A percentile compares a stretch with the other conserved stretches of the same genome.
phyloP scores from a whole-genome alignment of 1,140 invertebrate species.

The Colletes gigas region DNA sequence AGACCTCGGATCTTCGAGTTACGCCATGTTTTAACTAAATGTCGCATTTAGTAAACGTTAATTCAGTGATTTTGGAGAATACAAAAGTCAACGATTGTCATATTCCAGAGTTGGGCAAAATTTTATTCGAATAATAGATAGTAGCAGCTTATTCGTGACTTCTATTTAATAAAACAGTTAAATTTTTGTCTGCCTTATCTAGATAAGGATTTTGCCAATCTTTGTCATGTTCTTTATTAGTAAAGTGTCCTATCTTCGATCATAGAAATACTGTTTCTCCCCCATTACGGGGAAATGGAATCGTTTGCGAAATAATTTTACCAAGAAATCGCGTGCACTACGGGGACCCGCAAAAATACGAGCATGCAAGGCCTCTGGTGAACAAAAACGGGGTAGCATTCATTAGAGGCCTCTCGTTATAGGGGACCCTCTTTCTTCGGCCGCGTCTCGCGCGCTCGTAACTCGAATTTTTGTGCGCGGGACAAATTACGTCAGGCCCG shows the following conservation, averaged over 20 bases:
- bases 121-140: no score
- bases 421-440: conserved; percentile 23
- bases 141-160: no score
- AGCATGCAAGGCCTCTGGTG: neutral
- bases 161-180: no score
- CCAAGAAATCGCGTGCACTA: conserved; percentile 8
- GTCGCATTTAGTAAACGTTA: no score
- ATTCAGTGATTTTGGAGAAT: no score
- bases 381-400: conserved; percentile 55
- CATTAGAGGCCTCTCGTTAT: conserved; percentile 59
- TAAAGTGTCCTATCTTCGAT: conserved; percentile 11
- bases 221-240: no score
- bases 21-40: no score
- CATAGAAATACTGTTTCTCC: neutral
- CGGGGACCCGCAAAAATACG: neutral
- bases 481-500: conserved; percentile 54
- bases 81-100: no score
- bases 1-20: no score
- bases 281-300: neutral
- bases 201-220: no score
- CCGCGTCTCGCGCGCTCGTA: conserved; percentile 46
- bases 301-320: neutral
- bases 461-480: conserved; percentile 60
- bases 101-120: no score
- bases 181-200: no score